phyloP scores from a whole-genome alignment of 2,888 invertebrate genomes.

The Parelbella ahira region DNA sequence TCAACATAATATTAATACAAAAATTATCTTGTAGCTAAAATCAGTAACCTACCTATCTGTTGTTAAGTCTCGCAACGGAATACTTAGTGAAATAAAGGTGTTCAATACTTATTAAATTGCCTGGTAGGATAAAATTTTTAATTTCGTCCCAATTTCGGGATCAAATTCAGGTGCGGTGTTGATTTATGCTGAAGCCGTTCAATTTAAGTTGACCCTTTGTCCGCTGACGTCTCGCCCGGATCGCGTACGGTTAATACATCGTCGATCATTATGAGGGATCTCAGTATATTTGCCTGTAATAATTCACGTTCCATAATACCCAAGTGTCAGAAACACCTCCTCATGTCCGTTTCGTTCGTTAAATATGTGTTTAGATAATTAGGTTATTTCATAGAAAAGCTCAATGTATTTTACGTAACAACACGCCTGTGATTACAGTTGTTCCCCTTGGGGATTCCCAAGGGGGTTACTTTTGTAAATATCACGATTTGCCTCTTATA shows the following conservation, averaged over 20 bases:
- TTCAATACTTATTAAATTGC: too few species aligned
- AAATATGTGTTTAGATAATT: not conserved
- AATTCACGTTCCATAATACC: slow-evolving; percentile 3
- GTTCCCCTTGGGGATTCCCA: too few species aligned
- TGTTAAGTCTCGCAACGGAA: too few species aligned
- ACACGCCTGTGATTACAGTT: too few species aligned
- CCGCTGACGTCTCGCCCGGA: not conserved
- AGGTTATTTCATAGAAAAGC: too few species aligned
- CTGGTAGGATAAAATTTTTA: not conserved
- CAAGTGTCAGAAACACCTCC: not conserved
- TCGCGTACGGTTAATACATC: not conserved
- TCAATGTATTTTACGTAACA: too few species aligned
- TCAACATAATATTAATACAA: too few species aligned
- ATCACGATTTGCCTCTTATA: too few species aligned
- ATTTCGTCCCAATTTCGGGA: not conserved
- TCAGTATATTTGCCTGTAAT: not conserved
- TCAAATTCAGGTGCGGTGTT: not conserved
- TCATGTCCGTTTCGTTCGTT: not conserved
- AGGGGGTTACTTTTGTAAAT: too few species aligned
- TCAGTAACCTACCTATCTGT: too few species aligned
- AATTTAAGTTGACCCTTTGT: not conserved
- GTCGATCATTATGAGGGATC: not conserved
- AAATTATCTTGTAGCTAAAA: too few species aligned
- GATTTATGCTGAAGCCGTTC: not conserved
- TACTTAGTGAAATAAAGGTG: too few species aligned